Base-by-base conservation (phyloP, 23 tunicate genomes). In the Pegea sp. region DNA sequence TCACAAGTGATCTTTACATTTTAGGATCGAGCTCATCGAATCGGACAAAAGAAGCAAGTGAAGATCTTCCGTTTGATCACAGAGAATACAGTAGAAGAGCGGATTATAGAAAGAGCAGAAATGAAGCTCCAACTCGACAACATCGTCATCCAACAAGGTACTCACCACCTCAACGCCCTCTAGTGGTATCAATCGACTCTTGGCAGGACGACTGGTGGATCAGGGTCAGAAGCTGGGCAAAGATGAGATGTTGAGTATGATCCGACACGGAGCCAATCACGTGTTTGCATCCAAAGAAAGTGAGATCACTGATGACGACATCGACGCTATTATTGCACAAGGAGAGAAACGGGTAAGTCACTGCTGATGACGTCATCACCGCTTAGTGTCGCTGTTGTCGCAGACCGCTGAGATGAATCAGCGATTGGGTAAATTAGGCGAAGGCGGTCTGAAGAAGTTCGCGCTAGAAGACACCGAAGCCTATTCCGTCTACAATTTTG, bases 11-110 rank as follows among this genome's bases (percentile, higher is more conserved):
- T 4, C 42, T 34, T 32, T 5, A 20, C 7, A 4, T 60, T n/a
- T 13, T 66, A 76, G 88, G 98, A 89, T 33, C 70, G 98, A 1
- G 98, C 98, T 3, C 98, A 89, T 62, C 79, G 98, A 22, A 89
- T 89, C 64, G 98, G 98, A 28, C 98, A 89, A 56, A 89, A 89
- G 69, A 89, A 89, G 54, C 98, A 89, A 49, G 98, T 89, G 26
- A 76, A 62, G 76, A 90, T 89, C 26, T 89, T 76, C 75, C 64
- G 98, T 44, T 23, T 89, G 44, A 89, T 89, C 63, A 77, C 98
- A 2, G 90, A 89, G 44, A 76, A 89, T 59, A 76, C 90, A 13
- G 98, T 89, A 68, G 98, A 89, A 44, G 98, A 89, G 50, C 56
- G 90, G 28, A 89, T 89, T 42, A 68, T 89, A 24, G 98, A 89